Conservation (phyloP, 2,113 vertebrate genomes). For the Egretta garzetta region DNA sequence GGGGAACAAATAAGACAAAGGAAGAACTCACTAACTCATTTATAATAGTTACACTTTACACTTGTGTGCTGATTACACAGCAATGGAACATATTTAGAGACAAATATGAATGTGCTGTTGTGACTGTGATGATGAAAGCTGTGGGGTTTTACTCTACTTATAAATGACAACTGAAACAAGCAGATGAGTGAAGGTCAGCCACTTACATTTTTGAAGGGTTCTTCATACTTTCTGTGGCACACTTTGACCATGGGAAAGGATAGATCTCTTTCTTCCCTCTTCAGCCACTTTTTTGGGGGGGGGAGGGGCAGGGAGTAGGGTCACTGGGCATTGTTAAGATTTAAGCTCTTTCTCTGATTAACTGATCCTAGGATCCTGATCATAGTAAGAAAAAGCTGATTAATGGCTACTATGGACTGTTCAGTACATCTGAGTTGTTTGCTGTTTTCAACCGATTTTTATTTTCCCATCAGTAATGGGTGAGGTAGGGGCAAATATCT, state of each 20-base stretch:
- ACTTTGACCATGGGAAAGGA: not conserved
- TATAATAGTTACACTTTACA: not conserved
- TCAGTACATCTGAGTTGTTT: not conserved
- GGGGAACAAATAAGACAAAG: not conserved
- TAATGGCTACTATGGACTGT: not conserved
- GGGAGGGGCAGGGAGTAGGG: accelerated
- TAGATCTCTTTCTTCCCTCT: not conserved
- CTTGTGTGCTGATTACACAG: not conserved
- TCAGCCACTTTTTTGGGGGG: not conserved
- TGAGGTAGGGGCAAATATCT: not conserved
- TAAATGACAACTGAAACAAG: not conserved
- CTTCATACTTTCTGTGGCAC: not conserved
- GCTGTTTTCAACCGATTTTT: not conserved
- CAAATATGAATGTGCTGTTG: not conserved
- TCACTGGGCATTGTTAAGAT: not conserved
- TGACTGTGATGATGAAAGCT: not conserved
- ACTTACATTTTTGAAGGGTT: not conserved
- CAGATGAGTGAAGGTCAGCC: not conserved
- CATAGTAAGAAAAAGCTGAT: not conserved
- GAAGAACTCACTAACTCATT: not conserved
- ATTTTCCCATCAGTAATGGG: not conserved
- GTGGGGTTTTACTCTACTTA: not conserved
- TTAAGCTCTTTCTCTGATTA: not conserved
- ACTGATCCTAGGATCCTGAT: not conserved
- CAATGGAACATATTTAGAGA: not conserved